A percentile compares a stretch with the other conserved stretches of the same genome.
Conservation (phyloP, 2,113 vertebrate species). For the Xerus inauris region DNA sequence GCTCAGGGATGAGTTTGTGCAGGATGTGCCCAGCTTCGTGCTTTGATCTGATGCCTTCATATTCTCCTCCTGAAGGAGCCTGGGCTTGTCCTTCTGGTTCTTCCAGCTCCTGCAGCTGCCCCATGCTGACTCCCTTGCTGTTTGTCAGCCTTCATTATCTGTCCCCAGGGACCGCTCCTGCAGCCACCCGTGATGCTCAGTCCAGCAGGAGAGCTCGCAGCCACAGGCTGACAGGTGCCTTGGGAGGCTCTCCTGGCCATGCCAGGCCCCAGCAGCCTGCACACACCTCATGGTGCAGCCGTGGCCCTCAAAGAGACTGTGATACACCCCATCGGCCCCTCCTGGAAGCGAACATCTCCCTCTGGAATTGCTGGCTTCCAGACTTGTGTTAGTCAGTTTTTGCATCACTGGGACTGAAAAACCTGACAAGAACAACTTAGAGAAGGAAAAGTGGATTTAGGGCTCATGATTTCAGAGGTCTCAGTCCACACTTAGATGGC, state of each 20-base stretch:
- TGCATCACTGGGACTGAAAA: too few relatives aligned
- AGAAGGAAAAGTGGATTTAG: too few relatives aligned
- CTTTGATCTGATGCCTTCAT: background rate
- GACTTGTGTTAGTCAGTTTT: background rate
- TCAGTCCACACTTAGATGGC: too few relatives aligned
- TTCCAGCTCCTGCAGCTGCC: background rate
- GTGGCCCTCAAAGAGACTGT: background rate
- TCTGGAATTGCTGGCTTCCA: background rate
- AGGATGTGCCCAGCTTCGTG: background rate
- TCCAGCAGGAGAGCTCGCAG: background rate
- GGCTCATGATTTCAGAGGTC: too few relatives aligned
- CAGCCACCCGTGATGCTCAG: background rate
- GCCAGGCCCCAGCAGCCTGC: accelerated
- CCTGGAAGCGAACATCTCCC: background rate
- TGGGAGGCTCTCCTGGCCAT: background rate
- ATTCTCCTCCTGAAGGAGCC: background rate
- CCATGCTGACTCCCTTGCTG: background rate
- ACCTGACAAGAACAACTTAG: too few relatives aligned
- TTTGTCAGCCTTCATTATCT: background rate
- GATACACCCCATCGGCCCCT: background rate
- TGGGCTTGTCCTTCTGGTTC: background rate
- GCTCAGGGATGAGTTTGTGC: background rate
- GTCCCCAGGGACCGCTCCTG: background rate
- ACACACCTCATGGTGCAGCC: too few relatives aligned
- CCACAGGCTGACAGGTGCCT: background rate